These are phyloP conservation scores for Latrodectus hesperus DNA, from an alignment of 2,888 invertebrate species.

Conservation along the genomic window DNA sequence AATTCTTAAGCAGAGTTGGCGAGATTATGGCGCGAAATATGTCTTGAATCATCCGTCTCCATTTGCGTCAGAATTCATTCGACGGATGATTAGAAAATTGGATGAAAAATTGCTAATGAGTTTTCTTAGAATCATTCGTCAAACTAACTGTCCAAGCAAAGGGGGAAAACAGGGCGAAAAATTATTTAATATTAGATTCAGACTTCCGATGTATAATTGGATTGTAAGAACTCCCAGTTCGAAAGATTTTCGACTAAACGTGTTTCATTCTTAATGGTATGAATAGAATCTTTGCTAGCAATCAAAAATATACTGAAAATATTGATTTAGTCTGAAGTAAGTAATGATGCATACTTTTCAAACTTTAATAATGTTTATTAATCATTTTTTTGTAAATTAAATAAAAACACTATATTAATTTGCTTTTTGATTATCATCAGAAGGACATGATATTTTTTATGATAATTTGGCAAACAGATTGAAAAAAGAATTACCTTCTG, in stretches of 20 bases:
- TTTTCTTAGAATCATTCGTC: conserved; percentile 35
- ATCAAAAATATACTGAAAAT: too few relatives aligned
- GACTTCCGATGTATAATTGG: not conserved
- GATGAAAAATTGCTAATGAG: conserved; percentile 27
- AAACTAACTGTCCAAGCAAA: conserved; percentile 31
- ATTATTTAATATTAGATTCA: not conserved
- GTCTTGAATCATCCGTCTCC: conserved; percentile 26
- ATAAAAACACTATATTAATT: too few relatives aligned
- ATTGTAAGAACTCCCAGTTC: not conserved
- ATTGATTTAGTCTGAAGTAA: too few relatives aligned
- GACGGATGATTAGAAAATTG: conserved; percentile 38
- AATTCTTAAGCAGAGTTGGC: not conserved
- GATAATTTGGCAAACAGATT: too few relatives aligned
- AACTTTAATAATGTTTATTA: too few relatives aligned
- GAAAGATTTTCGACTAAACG: not conserved
- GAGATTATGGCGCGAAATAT: conserved; percentile 15
- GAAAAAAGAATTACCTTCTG: too few relatives aligned
- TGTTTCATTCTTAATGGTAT: too few relatives aligned
- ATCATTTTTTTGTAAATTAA: too few relatives aligned
- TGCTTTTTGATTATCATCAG: too few relatives aligned
- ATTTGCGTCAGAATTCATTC: conserved; percentile 29
- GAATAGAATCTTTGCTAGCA: too few relatives aligned
- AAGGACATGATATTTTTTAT: too few relatives aligned
- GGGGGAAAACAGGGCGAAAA: not conserved
- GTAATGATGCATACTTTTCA: too few relatives aligned